Evolutionary conservation across 2,888 invertebrate species (phyloP).

Genomic region (Lepidocyrtinus sp.): DNA sequence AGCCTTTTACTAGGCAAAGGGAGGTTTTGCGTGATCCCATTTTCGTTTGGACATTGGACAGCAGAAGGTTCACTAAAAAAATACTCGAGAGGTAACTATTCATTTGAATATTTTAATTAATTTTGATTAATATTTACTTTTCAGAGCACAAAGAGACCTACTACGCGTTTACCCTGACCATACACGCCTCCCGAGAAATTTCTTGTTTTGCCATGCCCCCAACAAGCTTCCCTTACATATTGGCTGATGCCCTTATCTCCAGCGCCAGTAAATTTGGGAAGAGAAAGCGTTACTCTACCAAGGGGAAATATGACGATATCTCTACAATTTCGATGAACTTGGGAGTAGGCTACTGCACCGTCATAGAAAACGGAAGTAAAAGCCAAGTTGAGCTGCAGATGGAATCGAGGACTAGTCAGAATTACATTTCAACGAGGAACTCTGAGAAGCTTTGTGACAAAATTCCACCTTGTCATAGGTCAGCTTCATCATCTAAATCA

Average conservation of each 20-base stretch:
- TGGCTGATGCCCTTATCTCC: conserved; percentile 31
- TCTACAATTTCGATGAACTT: conserved; percentile 18
- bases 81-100: too few species aligned
- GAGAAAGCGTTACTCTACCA: conserved; percentile 11
- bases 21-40: conserved; percentile 42
- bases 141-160: conserved; percentile 30
- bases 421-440: conserved; percentile 23
- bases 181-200: conserved; percentile 37
- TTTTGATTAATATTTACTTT: background rate
- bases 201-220: background rate
- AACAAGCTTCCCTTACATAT: conserved; percentile 19
- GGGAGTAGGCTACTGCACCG: conserved; percentile 30
- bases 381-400: conserved; percentile 29
- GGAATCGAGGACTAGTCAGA: conserved; percentile 23
- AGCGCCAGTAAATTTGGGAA: conserved; percentile 30
- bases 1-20: conserved; percentile 39
- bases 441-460: background rate
- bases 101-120: too few species aligned
- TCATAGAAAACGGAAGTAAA: conserved; percentile 24
- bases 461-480: conserved; percentile 29
- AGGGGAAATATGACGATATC: conserved; percentile 37
- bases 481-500: conserved; percentile 3
- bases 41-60: conserved; percentile 56
- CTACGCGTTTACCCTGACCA: conserved; percentile 33
- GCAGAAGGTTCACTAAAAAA: too few species aligned